Evolutionary conservation across 2,113 vertebrate species (phyloP).

Genomic region (Atractosteus spatula): DNA sequence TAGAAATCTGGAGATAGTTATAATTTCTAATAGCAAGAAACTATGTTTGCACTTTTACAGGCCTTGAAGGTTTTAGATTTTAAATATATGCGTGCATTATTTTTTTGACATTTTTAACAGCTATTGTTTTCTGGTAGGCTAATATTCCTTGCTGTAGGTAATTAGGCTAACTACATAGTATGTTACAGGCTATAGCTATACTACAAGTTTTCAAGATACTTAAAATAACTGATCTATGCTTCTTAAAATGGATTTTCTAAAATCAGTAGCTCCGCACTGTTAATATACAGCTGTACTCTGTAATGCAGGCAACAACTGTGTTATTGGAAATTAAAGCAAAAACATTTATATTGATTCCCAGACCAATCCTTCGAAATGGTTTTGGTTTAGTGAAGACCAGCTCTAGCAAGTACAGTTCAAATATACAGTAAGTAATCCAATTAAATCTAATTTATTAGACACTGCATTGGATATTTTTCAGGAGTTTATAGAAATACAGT

Average conservation of each 20-base stretch:
- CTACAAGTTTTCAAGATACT: not conserved
- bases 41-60: slow-evolving; percentile 9
- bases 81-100: slow-evolving; percentile 15
- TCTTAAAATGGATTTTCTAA: slow-evolving; percentile 5
- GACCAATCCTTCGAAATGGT: not conserved
- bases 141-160: slow-evolving; percentile 18
- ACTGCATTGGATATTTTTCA: too few relatives aligned
- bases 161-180: not conserved
- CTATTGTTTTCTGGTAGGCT: slow-evolving; percentile 5
- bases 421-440: too few relatives aligned
- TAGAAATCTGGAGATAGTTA: slow-evolving; percentile 4
- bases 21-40: slow-evolving; percentile 10
- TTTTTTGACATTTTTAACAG: not conserved
- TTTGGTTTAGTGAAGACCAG: not conserved
- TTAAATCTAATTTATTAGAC: too few relatives aligned
- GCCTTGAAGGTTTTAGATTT: not conserved
- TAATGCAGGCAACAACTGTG: not conserved
- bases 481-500: too few relatives aligned
- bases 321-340: not conserved
- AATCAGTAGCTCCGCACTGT: not conserved
- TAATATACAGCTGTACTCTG: not conserved
- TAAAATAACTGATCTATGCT: not conserved
- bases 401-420: too few relatives aligned
- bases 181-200: not conserved
- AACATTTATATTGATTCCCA: not conserved